Base-by-base conservation (phyloP, 1,140 invertebrate genomes). In the Caerostris extrusa region DNA sequence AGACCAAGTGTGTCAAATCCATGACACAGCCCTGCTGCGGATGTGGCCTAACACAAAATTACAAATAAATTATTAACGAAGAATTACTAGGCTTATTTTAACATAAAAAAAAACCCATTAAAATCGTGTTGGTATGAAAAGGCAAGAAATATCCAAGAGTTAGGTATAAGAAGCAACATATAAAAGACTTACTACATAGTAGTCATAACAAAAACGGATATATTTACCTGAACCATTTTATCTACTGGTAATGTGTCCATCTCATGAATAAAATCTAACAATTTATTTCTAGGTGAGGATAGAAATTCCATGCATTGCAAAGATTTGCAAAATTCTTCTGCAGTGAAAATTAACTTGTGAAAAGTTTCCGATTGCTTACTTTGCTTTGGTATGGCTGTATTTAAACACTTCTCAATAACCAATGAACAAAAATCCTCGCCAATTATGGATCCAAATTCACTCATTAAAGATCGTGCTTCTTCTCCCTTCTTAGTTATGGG, bases 241-340 rank as follows among this genome's bases (percentile, higher is more conserved):
- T 98, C 97, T 61, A 98, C 97, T 96, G 98, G 98, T 53, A 98
- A 96, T 7, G 97, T 96, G 95, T 98, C 97, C 67, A 98, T 97
- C 96, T 98, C 97, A 57, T 97, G 96, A 3, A 97, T 97, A 95
- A 98, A 98, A 6, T 97, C 96, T 10, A 97, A 95, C 12, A 98
- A 95, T 2, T 96, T 96, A 19, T 96, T 95, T 82, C 97, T 95
- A 3, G 96, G 95, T 7, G 93, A 58, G 8, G 92, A n/a, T 69
- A 96, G 95, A 86, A 96, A 96, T 53, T 95, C 95, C 34, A 96
- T 57, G 2, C 95, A 91, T 4, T 96, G 95, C 69, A 98, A 96
- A 90, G 96, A 96, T 61, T 96, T 95, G 95, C 98, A 97, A 94
- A 98, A 98, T 61, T 97, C 96, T 81, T 97, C 95, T 86, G 98